These are phyloP conservation scores for Heliangelus exortis DNA, from an alignment of 2,797 vertebrate genomes.

Conservation along the genomic window DNA sequence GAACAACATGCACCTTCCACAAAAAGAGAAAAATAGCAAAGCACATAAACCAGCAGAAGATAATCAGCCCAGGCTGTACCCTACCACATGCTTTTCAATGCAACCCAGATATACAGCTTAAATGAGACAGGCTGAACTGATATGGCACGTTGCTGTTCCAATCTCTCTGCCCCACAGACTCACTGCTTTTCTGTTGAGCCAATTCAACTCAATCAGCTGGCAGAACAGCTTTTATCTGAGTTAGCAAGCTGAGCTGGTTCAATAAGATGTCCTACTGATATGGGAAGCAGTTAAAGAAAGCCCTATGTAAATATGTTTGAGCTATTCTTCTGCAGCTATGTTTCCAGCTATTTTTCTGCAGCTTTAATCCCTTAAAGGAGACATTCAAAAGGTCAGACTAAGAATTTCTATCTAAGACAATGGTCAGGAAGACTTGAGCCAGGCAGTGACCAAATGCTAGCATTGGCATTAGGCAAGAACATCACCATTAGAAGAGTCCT, in stretches of 20 bases:
- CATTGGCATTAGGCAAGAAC: too few relatives aligned
- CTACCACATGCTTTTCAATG: neutral
- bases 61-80: neutral
- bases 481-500: too few relatives aligned
- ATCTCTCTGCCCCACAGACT: neutral
- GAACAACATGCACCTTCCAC: neutral
- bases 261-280: neutral
- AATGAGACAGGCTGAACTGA: neutral
- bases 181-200: neutral
- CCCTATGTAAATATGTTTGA: too few relatives aligned
- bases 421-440: too few relatives aligned
- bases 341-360: too few relatives aligned
- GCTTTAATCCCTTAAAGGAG: too few relatives aligned
- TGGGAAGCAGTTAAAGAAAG: too few relatives aligned
- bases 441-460: too few relatives aligned
- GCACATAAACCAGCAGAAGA: neutral
- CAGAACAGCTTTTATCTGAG: neutral
- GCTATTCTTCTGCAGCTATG: too few relatives aligned
- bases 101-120: neutral
- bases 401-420: too few relatives aligned
- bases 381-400: too few relatives aligned
- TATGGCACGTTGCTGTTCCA: fast-evolving
- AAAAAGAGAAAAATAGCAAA: neutral
- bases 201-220: neutral
- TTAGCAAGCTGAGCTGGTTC: neutral